Base-by-base conservation (phyloP, 2,113 vertebrate genomes). In the Perca flavescens region DNA sequence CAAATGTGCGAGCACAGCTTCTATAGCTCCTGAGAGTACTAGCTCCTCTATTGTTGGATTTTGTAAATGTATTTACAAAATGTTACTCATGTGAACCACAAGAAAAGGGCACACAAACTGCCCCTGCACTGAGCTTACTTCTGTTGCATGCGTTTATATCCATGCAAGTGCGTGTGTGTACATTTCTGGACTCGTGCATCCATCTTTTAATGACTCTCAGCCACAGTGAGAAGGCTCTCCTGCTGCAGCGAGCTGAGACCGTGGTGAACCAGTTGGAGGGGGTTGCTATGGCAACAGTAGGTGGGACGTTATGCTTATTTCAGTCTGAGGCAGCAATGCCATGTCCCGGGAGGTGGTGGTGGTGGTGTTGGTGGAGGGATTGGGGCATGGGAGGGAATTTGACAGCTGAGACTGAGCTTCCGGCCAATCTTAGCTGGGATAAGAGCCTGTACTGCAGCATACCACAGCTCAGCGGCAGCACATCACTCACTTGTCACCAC, bases 241-340 rank as follows among this genome's bases (percentile, higher is more conserved):
- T 68, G 63, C 78, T 65, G 83, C 69, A 56, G 74, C 49, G 36
- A 7, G 47, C 49, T 21, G 11, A 36, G 61, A 78, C 25, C 21
- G 31, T 22, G 52, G 25, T 14, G 57, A 86, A 40, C 73, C 76
- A 57, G 58, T 82, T 76, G 57, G 82, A 86, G 56, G 64, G 28
- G 74, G 91, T 94, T 93, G 78, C 84, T 65, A 63, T 76, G 73
- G 90, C 73, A 90, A 92, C 90, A 47, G 72, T n/a, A 64, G 81
- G 78, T 16, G 61, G 86, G 75, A 60, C 65, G 21, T 49, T 85
- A 43, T 60, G 72, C 62, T 81, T 81, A 68, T 88, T 85, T 85
- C 75, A 80, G 74, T 58, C 67, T 19, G 66, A 83, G 69, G 64
- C 78, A 82, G 80, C 47, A 3, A 62, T 66, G 76, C 58, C 40